These are phyloP conservation scores for Caenorhabditis latens DNA, from an alignment of 1,140 invertebrate genomes.

Conservation along the genomic window DNA sequence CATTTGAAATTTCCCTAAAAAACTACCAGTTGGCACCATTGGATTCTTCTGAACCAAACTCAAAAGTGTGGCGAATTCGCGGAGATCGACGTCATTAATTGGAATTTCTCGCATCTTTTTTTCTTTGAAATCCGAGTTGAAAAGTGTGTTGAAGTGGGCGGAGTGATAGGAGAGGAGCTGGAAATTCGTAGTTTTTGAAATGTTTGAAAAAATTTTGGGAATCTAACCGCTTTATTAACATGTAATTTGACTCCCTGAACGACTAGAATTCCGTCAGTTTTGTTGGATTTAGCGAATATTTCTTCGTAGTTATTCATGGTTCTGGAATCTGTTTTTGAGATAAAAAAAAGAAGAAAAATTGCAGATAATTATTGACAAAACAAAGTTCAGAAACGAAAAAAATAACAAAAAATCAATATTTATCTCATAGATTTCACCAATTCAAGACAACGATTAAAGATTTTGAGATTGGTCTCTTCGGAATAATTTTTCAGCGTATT, in stretches of 20 bases:
- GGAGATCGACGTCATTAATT: neutral
- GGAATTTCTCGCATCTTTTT: neutral
- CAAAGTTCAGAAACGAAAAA: too few relatives aligned
- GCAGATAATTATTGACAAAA: too few relatives aligned
- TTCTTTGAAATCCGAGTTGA: slow-evolving; percentile 11
- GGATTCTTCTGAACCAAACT: neutral
- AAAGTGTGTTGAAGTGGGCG: neutral
- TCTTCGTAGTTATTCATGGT: neutral
- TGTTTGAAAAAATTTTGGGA: too few relatives aligned
- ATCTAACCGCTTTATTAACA: neutral
- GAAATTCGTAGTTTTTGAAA: neutral
- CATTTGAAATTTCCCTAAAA: too few relatives aligned
- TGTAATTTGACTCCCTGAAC: neutral
- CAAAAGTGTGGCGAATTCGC: neutral
- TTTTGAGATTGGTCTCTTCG: too few relatives aligned
- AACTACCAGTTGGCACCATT: neutral
- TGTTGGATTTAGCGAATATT: neutral
- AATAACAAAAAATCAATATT: too few relatives aligned
- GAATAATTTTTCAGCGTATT: too few relatives aligned
- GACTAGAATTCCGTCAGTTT: neutral
- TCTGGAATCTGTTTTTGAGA: too few relatives aligned
- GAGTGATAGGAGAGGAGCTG: neutral
- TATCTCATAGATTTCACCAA: too few relatives aligned
- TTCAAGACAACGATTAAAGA: too few relatives aligned
- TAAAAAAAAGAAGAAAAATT: too few relatives aligned